A percentile compares a stretch with the other conserved stretches of the same genome.
These are phyloP conservation scores for Coryphaenoides rupestris DNA, from an alignment of 2,113 vertebrate genomes.

Conservation along the genomic window DNA sequence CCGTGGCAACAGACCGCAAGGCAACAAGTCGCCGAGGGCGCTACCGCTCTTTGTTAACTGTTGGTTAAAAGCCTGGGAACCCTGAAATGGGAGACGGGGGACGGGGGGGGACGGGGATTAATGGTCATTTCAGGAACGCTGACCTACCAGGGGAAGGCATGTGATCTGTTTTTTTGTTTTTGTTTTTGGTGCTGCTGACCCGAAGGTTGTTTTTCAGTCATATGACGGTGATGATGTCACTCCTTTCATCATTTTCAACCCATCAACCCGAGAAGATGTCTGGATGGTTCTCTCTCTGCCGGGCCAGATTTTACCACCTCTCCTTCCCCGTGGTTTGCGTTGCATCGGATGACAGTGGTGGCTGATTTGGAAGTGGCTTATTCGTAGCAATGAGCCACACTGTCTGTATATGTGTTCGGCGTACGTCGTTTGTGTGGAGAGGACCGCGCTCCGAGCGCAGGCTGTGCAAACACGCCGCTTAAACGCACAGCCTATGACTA, in stretches of 20 bases:
- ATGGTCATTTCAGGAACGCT: background rate
- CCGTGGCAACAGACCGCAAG: conserved; percentile 55
- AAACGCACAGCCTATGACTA: too few relatives aligned
- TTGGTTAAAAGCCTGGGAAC: conserved; percentile 5
- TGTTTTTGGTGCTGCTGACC: conserved; percentile 1
- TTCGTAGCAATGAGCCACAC: too few relatives aligned
- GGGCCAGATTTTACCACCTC: too few relatives aligned
- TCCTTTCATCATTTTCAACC: background rate
- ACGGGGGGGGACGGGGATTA: background rate
- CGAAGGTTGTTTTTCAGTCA: background rate
- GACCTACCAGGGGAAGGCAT: conserved; percentile 15
- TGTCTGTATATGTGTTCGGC: too few relatives aligned
- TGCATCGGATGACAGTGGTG: too few relatives aligned
- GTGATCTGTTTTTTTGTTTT: conserved; percentile 3
- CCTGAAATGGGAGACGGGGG: background rate
- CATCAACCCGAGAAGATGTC: conserved; percentile 9
- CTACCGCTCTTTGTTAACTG: conserved; percentile 10
- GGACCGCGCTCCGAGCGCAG: too few relatives aligned
- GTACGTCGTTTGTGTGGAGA: too few relatives aligned
- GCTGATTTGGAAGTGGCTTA: too few relatives aligned
- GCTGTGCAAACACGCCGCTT: too few relatives aligned
- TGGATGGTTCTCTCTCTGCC: too few relatives aligned
- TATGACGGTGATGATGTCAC: background rate
- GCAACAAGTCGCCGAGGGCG: conserved; percentile 50
- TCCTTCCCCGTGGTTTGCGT: too few relatives aligned